Evolutionary conservation across 2,888 invertebrate genomes (phyloP), one percentile per base, ranked within the genome.

Genomic region (Lasioglossum figueresi): DNA sequence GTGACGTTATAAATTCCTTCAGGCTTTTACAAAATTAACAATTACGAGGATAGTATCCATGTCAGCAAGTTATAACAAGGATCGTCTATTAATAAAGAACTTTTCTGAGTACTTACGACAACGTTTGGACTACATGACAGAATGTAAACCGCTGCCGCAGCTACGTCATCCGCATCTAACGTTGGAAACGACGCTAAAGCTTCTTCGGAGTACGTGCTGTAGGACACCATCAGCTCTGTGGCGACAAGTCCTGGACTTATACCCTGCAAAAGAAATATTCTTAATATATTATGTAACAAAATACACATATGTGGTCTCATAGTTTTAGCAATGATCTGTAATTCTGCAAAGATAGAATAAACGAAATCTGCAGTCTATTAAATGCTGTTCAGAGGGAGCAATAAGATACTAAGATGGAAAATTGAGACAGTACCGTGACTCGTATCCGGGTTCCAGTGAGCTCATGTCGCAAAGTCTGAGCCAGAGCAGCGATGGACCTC

Each of bases 191-290:
- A 92, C 16, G 94, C 93, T 74, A 95, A 94, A 45, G 90, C 79
- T 76, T 93, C 92, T 34, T 91, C 89, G 14, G 92, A 88, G 74
- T 92, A 93, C 43, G 89, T 87, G 10, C 92, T 90, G 84, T 91
- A 91, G 88, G 94, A 95, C 79, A 95, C 95, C 91, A 95, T 94
- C 71, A 96, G 95, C 82, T 96, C 96, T 0, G 96, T 96, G 72
- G 95, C 95, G 31, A 97, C 96, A 88, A 96, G 93, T 31, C 97
- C 97, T 0, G 97, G 97, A 70, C 96, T 96, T 72, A 97, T 95
- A 90, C 96, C 96, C 97, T 97, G 90, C 23, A 90, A 74, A 59
- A n/a, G 1, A 2, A 16, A 56, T 16, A 0, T 37, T 52, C 23
- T 52, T 6, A 52, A 52, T 52, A 52, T 52, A 52, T 52, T 52